Percentiles rank a stretch among this genome's conserved stretches.
These are phyloP conservation scores for Diphyllodes magnificus DNA, from an alignment of 2,113 vertebrate genomes.

Conservation along the genomic window DNA sequence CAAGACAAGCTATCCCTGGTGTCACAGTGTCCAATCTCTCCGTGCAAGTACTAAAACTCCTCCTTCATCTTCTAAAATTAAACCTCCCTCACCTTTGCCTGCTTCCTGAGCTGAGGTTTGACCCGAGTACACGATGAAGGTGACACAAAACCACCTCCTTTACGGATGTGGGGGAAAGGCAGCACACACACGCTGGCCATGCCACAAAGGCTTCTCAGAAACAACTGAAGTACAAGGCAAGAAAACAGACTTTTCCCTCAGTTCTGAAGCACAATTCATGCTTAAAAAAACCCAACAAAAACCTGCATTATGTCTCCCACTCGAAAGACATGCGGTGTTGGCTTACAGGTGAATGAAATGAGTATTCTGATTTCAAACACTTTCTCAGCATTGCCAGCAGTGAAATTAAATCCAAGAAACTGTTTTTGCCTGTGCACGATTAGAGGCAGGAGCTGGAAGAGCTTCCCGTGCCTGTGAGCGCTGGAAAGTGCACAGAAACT, in stretches of 20 bases:
- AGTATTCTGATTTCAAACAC: not conserved
- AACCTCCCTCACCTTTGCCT: not conserved
- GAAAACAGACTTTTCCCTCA: not conserved
- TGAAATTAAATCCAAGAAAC: not conserved
- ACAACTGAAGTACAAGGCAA: not conserved
- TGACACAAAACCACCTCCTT: not conserved
- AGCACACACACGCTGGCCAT: not conserved
- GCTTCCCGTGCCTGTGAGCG: not conserved
- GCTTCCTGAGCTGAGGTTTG: not conserved
- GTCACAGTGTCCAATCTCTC: fast-evolving
- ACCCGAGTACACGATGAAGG: fast-evolving
- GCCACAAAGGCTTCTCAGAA: not conserved
- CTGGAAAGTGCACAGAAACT: not conserved
- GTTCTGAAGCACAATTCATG: not conserved
- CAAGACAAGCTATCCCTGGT: fast-evolving
- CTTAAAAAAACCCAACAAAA: not conserved
- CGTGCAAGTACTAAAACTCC: not conserved
- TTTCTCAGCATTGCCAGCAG: not conserved
- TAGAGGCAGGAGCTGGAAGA: not conserved
- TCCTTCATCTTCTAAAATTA: not conserved
- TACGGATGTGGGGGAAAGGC: not conserved
- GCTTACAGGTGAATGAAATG: not conserved
- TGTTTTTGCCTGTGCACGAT: not conserved
- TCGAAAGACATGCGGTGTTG: not conserved
- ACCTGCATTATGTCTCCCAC: not conserved